phyloP scores from a whole-genome alignment of 35 echinoderm and acorn worm genomes.

The Lytechinus variegatus region DNA sequence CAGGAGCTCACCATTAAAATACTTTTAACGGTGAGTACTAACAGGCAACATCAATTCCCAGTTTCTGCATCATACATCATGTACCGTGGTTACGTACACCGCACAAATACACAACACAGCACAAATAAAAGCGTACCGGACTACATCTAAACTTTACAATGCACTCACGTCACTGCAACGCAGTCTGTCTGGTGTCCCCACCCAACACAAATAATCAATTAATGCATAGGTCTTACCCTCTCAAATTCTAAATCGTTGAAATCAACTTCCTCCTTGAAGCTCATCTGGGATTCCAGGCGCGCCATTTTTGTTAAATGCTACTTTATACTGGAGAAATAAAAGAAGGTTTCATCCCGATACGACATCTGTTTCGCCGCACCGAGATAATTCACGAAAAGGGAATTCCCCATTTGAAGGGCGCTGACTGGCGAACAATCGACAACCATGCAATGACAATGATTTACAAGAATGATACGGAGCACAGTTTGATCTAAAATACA shows the following conservation, averaged over 20 bases:
- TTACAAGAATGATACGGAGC: no score
- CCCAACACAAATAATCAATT: not conserved
- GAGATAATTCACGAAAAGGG: not conserved
- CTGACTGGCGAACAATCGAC: no score
- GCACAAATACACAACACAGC: not conserved
- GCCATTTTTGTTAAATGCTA: constrained; percentile 27
- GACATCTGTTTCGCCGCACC: not conserved
- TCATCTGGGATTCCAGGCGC: constrained; percentile 62
- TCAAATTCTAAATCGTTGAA: constrained; percentile 72
- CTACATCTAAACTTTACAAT: no score
- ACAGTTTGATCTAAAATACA: no score
- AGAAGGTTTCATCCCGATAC: not conserved
- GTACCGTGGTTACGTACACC: no score
- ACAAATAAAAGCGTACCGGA: not conserved
- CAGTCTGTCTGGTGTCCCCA: not conserved
- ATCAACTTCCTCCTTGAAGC: constrained; percentile 77
- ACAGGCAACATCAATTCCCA: no score
- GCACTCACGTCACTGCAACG: not conserved
- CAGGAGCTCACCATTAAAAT: no score
- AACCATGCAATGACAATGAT: no score
- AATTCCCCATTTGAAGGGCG: not conserved
- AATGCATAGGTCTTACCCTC: constrained; percentile 37
- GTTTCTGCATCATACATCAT: no score
- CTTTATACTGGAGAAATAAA: not conserved
- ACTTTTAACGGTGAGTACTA: no score